A percentile compares a stretch with the other conserved stretches of the same genome.
Conservation (phyloP, 2,888 invertebrate genomes). For the Trissonchulus sp. region DNA sequence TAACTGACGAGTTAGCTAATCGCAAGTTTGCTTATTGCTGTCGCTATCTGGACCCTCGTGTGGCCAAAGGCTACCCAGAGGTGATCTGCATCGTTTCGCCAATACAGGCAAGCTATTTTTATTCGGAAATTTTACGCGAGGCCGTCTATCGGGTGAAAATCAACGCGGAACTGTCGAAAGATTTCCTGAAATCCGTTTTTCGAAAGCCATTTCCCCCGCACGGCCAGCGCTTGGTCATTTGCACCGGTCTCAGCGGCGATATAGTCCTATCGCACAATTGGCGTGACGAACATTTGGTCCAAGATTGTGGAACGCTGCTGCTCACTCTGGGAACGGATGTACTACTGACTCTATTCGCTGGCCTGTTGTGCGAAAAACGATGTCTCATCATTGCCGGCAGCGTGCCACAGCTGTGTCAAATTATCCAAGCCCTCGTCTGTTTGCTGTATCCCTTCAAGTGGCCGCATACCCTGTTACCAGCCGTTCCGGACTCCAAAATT, state of each 20-base stretch:
- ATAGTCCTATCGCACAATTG: conserved; percentile 10
- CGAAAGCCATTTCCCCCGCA: not conserved
- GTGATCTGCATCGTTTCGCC: conserved; percentile 18
- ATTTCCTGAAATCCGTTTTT: conserved; percentile 18
- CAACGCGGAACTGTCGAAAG: conserved; percentile 10
- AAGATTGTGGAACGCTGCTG: not conserved
- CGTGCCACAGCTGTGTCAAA: not conserved
- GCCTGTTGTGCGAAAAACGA: conserved; percentile 30
- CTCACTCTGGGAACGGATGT: not conserved
- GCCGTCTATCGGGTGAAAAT: conserved; percentile 6
- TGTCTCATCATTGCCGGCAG: conserved; percentile 24
- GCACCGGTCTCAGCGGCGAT: conserved; percentile 6
- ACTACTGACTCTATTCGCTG: conserved; percentile 20
- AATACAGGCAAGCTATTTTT: conserved; percentile 14
- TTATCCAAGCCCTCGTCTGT: conserved; percentile 3
- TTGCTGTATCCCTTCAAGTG: conserved; percentile 64
- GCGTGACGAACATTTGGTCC: not conserved
- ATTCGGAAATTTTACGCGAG: conserved; percentile 12
- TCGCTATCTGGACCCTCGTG: conserved; percentile 19
- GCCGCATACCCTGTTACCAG: conserved; percentile 74
- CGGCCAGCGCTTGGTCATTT: conserved; percentile 19
- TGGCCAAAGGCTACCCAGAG: conserved; percentile 15
- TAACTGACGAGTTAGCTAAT: conserved; percentile 27
- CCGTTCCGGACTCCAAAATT: conserved; percentile 64
- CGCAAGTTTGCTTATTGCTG: conserved; percentile 32